Conservation (phyloP, 2,888 invertebrate species). For the Oscheius sp. region DNA sequence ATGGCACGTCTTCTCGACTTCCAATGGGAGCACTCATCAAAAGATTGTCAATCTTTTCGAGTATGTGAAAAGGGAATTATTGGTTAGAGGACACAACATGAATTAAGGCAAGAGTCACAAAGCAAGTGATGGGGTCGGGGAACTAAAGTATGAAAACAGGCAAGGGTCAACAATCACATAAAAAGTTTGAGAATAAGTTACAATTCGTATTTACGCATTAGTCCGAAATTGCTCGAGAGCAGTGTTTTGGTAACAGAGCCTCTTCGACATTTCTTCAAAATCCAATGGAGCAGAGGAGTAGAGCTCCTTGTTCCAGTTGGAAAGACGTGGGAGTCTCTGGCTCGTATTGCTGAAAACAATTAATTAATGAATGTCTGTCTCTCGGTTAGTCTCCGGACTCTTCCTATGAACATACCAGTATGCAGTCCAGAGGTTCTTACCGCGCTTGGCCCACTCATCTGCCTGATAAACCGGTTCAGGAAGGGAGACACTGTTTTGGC, state of each 20-base stretch:
- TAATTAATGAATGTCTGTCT: neutral
- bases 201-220: slow-evolving; percentile 1
- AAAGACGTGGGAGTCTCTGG: neutral
- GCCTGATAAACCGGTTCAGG: slow-evolving; percentile 66
- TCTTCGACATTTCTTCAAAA: slow-evolving; percentile 1
- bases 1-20: too few species aligned
- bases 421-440: slow-evolving; percentile 39
- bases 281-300: slow-evolving; percentile 6
- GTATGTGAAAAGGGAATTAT: too few species aligned
- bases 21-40: too few species aligned
- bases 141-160: too few species aligned
- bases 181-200: neutral
- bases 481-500: slow-evolving; percentile 41
- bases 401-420: slow-evolving; percentile 11
- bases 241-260: neutral
- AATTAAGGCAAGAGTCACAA: too few species aligned
- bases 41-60: too few species aligned
- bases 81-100: too few species aligned
- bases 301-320: slow-evolving; percentile 1
- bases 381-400: neutral
- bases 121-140: too few species aligned
- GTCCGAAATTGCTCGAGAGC: neutral
- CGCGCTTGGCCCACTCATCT: slow-evolving; percentile 66
- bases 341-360: neutral
- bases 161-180: too few species aligned